Evolutionary conservation across 2,113 vertebrate species (phyloP), one percentile per base, ranked within the genome.

Genomic region (Hydrochoerus hydrochaeris): DNA sequence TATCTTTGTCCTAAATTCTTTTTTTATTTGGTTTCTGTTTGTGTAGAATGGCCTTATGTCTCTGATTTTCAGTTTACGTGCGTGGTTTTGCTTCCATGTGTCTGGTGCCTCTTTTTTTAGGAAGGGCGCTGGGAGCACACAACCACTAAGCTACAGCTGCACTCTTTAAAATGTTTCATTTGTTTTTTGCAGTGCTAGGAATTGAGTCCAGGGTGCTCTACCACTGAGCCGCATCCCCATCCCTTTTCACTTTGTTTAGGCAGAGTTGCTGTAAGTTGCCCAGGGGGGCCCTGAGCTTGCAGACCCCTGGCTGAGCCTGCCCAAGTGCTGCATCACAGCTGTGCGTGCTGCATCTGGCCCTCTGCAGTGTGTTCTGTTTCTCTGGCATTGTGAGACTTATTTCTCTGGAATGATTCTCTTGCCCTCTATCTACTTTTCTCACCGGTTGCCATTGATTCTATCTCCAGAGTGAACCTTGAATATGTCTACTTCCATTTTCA

Each of bases 21-120:
- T 75, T 85, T 90, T 95, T 87, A 44, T 60, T 91, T 78, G 54
- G 22, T 91, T 91, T 52, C 2, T 78, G 8, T 81, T 95, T 58
- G 46, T 17, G 13, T 73, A 77, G 26, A 91, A 65, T 80, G 60
- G 54, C 11, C 90, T 78, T 71, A 49, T 77, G 0, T 57, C 11
- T 60, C 54, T 58, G 62, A 65, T 73, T 81, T 85, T 52, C 38
- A 85, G 7, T 11, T 32, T 84, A 46, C 32, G 28, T 41, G 11
- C 63, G 6, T 62, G 63, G 16, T 89, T 73, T 28, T 77, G 22
- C 9, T 97, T 71, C 30, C 5, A 10, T 49, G 24, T 62, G 28
- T 60, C 67, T 60, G n/a, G 81, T 52, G 16, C 44, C 24, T 44
- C 26, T 46, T 22, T 44, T 44, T 46, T 75, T 75, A 46, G 73